phyloP scores from a whole-genome alignment of 2,797 vertebrate genomes.

The Selene dorsalis region DNA sequence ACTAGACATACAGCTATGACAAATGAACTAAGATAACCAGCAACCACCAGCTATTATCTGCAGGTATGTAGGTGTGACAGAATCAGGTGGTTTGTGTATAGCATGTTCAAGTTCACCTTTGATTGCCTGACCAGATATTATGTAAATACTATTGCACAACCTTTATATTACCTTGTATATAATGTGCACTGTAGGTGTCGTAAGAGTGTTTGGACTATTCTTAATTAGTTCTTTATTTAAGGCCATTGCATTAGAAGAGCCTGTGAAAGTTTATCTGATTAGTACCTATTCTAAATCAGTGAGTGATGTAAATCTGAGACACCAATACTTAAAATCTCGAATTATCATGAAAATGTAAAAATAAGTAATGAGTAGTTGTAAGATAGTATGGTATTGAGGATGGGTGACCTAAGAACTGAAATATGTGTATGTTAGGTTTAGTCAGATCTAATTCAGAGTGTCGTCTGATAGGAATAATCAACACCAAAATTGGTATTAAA shows the following conservation, averaged over 20 bases:
- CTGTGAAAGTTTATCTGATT: background rate
- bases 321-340: background rate
- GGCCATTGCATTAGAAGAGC: background rate
- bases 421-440: background rate
- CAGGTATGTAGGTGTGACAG: background rate
- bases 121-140: background rate
- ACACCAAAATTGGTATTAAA: too few species aligned
- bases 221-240: background rate
- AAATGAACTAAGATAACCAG: background rate
- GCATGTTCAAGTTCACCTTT: background rate
- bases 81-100: background rate
- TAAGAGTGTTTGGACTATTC: background rate
- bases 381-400: background rate
- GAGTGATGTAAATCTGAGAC: background rate
- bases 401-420: background rate
- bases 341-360: background rate
- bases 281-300: background rate
- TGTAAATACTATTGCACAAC: background rate
- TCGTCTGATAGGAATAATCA: too few species aligned
- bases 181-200: background rate
- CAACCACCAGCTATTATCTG: background rate
- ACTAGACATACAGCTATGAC: background rate
- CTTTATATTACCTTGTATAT: background rate
- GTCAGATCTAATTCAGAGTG: too few species aligned
- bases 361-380: too few species aligned